Evolutionary conservation across 2,113 vertebrate genomes (phyloP).

Genomic region (Urocolius indicus): DNA sequence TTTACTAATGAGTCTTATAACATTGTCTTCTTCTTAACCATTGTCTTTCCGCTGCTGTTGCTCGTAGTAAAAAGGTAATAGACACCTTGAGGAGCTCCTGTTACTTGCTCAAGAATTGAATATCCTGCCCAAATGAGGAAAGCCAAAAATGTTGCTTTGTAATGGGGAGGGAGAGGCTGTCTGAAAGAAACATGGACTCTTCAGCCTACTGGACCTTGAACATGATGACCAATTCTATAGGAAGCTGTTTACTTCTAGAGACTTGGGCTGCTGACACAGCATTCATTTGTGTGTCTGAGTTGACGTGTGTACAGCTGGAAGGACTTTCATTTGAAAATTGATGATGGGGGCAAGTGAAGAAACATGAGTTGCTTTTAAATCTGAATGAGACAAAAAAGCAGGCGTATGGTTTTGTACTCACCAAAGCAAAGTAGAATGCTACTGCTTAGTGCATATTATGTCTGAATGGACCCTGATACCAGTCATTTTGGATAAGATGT

Average conservation of each 20-base stretch:
- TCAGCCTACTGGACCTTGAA: rapidly evolving
- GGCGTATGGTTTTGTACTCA: background rate
- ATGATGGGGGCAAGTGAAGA: background rate
- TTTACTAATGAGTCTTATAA: background rate
- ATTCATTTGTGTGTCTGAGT: background rate
- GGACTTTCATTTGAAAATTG: background rate
- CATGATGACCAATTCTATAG: background rate
- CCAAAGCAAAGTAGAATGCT: background rate
- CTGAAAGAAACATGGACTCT: background rate
- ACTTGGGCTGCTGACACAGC: background rate
- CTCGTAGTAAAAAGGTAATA: background rate
- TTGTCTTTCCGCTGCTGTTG: background rate
- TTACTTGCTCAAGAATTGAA: background rate
- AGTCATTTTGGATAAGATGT: background rate
- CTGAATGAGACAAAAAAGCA: background rate
- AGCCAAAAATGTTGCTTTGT: background rate
- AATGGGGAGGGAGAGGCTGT: background rate
- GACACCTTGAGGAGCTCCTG: background rate
- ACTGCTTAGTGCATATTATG: background rate
- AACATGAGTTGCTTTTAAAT: background rate
- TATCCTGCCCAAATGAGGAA: background rate
- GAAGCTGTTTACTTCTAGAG: background rate
- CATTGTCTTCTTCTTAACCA: background rate
- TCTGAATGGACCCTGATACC: background rate
- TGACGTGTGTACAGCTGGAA: background rate